Evolutionary conservation across 1,140 invertebrate species (phyloP), one percentile per base, ranked within the genome.

Genomic region (Meteorus sp.): DNA sequence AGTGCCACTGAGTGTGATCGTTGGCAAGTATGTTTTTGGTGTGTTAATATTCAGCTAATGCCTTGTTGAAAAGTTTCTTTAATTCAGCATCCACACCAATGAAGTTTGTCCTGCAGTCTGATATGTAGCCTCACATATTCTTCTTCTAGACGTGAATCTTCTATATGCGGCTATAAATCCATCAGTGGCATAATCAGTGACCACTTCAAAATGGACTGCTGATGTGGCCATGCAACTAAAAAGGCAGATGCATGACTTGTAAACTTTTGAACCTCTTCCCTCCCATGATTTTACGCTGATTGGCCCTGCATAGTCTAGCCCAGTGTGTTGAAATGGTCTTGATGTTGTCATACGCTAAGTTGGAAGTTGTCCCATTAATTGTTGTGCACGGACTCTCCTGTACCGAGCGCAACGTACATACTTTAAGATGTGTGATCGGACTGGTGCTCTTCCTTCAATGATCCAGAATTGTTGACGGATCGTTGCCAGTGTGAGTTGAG

Each of bases 241-340:
- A 4, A 77, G 1, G 13, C 48, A 52, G 1, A 72, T 61, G 22
- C 70, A 74, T 0, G 55, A 33, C 50, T 77, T 77, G 3, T 41
- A 29, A 0, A 51, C 1, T 3, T 45, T 35, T 1, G 44, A 6
- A 3, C 50, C 54, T 9, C 59, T 5, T 3, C 3, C 13, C 33
- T 6, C 3, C 2, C 9, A 11, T n/a, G 33, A n/a, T 35, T 35
- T 35, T 0, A 68, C 15, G 1, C 39, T 41, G 39, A 69, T 19
- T 3, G 66, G 71, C 1, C 70, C 70, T 4, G 67, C 63, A 37
- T 64, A 71, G 53, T 70, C 65, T 0, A 70, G 39, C 1, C n/a
- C n/a, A n/a, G n/a, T n/a, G n/a, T n/a, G n/a, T n/a, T n/a, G n/a
- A n/a, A n/a, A n/a, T n/a, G n/a, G 45, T 8, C 62, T 9, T 0